Conservation (phyloP, 2,888 invertebrate genomes). For the Elaeidobius kamerunicus region DNA sequence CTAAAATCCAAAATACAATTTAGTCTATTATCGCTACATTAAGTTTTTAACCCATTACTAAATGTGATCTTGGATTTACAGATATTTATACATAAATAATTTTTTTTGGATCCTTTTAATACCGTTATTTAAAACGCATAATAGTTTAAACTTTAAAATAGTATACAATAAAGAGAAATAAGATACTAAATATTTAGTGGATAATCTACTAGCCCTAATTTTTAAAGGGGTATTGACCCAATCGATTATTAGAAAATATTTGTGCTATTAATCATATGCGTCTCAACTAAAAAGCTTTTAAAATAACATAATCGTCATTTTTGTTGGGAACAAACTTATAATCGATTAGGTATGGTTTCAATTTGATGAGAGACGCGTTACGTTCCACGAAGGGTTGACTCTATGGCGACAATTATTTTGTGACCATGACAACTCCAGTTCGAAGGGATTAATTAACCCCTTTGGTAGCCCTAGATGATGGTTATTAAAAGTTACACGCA, state of each 20-base stretch:
- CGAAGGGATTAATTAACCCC: conserved; percentile 50
- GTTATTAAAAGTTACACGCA: conserved; percentile 47
- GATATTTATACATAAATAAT: too few species aligned
- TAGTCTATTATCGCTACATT: too few species aligned
- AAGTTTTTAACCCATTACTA: too few species aligned
- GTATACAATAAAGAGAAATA: too few species aligned
- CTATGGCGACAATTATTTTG: conserved; percentile 45
- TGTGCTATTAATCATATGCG: not conserved
- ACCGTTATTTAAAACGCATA: too few species aligned
- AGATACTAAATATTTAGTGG: too few species aligned
- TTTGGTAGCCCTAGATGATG: conserved; percentile 39
- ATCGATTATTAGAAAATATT: conserved; percentile 2
- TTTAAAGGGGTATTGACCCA: too few species aligned
- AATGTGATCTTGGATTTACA: too few species aligned
- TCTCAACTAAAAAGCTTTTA: conserved; percentile 2
- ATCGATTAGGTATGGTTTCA: conserved; percentile 18
- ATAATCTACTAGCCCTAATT: too few species aligned
- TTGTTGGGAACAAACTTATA: conserved; percentile 8
- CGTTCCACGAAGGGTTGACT: conserved; percentile 19
- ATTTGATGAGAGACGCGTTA: conserved; percentile 12
- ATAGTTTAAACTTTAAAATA: too few species aligned
- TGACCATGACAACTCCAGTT: conserved; percentile 46
- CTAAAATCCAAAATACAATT: too few species aligned
- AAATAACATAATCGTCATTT: conserved; percentile 5
- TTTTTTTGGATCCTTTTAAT: too few species aligned